A percentile compares a stretch with the other conserved stretches of the same genome.
Evolutionary conservation across 2,113 vertebrate genomes (phyloP).

Genomic region (Erpornis zantholeuca): DNA sequence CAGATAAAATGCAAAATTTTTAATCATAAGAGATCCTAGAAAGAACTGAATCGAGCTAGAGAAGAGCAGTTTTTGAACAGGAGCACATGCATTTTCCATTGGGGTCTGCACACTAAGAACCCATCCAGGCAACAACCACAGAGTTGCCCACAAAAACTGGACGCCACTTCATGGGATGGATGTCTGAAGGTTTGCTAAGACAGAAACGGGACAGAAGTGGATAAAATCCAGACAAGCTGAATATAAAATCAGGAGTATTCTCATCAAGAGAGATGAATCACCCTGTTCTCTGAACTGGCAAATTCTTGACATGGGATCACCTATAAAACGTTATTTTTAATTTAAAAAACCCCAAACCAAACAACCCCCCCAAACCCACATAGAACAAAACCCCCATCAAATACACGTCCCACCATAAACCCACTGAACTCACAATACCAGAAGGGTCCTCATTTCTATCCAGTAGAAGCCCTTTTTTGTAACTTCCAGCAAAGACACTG

Average conservation of each 20-base stretch:
- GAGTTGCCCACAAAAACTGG: not conserved
- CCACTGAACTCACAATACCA: not conserved
- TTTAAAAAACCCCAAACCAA: not conserved
- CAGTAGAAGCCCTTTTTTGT: not conserved
- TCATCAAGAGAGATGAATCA: not conserved
- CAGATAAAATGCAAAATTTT: not conserved
- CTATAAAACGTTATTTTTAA: not conserved
- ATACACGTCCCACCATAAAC: not conserved
- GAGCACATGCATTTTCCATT: accelerated
- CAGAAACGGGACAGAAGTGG: accelerated
- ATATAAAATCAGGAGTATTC: not conserved
- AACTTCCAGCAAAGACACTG: not conserved
- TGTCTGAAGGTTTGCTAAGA: accelerated
- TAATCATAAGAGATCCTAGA: not conserved
- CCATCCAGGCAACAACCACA: not conserved
- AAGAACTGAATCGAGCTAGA: accelerated
- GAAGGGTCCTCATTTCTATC: not conserved
- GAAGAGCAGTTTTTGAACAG: not conserved
- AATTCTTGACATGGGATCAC: not conserved
- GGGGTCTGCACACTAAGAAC: not conserved
- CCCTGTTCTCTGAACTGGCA: not conserved
- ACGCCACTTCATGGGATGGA: not conserved
- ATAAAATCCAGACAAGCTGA: not conserved
- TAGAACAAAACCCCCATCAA: not conserved
- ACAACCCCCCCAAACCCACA: too few species aligned